These are phyloP conservation scores for Chymomyza procnemis DNA, from an alignment of 2,888 invertebrate genomes.

Conservation along the genomic window DNA sequence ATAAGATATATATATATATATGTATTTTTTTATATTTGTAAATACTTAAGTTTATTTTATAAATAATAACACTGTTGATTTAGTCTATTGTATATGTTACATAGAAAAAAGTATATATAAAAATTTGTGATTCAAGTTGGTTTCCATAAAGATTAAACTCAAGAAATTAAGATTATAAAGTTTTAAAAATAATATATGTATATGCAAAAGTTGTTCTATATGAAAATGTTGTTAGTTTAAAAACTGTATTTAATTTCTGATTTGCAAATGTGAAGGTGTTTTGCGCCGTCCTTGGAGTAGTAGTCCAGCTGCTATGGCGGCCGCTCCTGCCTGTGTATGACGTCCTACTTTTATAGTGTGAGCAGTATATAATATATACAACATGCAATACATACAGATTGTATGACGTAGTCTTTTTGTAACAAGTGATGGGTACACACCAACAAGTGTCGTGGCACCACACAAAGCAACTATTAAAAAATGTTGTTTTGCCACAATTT, in stretches of 20 bases:
- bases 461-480: slow-evolving; percentile 32
- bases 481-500: background rate
- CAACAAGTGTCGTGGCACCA: slow-evolving; percentile 57
- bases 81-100: background rate
- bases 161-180: too few relatives aligned
- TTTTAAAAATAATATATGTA: too few relatives aligned
- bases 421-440: slow-evolving; percentile 40
- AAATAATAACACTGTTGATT: background rate
- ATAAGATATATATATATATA: background rate
- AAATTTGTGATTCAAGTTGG: too few relatives aligned
- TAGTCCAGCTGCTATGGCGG: background rate
- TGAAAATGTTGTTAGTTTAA: too few relatives aligned
- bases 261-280: too few relatives aligned
- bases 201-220: too few relatives aligned
- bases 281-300: background rate
- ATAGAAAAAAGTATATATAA: background rate
- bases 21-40: background rate
- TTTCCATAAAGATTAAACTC: too few relatives aligned
- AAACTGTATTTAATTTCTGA: too few relatives aligned
- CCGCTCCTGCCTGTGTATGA: slow-evolving; percentile 58
- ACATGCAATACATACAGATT: background rate
- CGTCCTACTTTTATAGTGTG: slow-evolving; percentile 55
- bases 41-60: background rate
- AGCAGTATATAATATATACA: background rate
- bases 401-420: background rate